Conservation (phyloP, 2,113 vertebrate species). For the Echinops telfairi region DNA sequence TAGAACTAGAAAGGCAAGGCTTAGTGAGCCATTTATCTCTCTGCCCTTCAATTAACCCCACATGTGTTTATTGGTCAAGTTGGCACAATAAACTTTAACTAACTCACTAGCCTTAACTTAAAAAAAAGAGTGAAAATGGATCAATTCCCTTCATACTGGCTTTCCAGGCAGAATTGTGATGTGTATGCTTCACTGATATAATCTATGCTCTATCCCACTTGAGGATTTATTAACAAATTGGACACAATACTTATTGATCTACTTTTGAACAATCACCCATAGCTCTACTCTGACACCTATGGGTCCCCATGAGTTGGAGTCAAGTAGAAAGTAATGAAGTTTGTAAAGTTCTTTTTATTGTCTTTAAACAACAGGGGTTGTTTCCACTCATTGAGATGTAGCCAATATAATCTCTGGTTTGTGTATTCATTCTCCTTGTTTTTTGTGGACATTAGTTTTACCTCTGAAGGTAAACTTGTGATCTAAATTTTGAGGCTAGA, state of each 20-base stretch:
- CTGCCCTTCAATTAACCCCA: too few species aligned
- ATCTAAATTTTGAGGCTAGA: not conserved
- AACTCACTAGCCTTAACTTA: too few species aligned
- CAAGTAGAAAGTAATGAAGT: not conserved
- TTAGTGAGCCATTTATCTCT: too few species aligned
- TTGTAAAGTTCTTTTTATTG: not conserved
- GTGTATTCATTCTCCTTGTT: not conserved
- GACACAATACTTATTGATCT: not conserved
- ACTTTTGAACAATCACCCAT: not conserved
- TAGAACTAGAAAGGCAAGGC: too few species aligned
- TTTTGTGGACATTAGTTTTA: not conserved
- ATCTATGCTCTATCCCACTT: not conserved
- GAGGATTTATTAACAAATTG: not conserved
- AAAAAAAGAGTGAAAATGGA: not conserved
- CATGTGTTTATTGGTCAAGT: too few species aligned
- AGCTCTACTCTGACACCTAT: not conserved
- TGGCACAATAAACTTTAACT: too few species aligned
- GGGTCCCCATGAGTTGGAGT: not conserved
- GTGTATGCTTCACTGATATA: not conserved
- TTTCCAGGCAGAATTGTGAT: not conserved
- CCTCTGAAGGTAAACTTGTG: not conserved
- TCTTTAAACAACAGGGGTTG: not conserved
- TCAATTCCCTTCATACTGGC: not conserved
- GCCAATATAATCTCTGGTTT: not conserved
- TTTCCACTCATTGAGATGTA: slow-evolving; percentile 30